Evolutionary conservation across 2,888 invertebrate genomes (phyloP), one percentile per base, ranked within the genome.

Genomic region (Dryobota labecula): DNA sequence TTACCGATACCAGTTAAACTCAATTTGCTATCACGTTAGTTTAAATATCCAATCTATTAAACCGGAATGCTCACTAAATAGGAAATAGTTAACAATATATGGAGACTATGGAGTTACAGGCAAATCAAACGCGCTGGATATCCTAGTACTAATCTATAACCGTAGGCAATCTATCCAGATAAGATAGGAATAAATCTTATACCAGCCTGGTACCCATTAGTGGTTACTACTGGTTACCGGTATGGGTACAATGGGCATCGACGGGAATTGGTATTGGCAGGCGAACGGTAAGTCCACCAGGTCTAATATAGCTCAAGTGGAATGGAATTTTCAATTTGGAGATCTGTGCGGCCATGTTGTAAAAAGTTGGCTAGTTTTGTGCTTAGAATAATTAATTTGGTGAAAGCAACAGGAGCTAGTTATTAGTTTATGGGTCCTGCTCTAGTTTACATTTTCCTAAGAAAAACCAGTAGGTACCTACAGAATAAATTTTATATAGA

Each of bases 181-280:
- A 91, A 90, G 92, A 90, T 89, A 86, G 82, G 85, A 88, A 92
- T 92, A 91, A 92, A 93, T 92, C 90, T 89, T 81, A 80, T 74
- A 56, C 67, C 63, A 76, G 72, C 73, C 73, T 82, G 77, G 73
- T 76, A 78, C 73, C 90, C 90, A 92, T 93, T 93, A 92, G 90
- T 87, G 86, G 87, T 86, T 84, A 83, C 84, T 92, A 90, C 89
- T 86, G 86, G 87, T 85, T 86, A 84, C 86, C 78, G 83, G 85
- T 83, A 83, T 76, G 68, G 80, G 70, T 85, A 89, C 90, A 92
- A 90, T 90, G 84, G 80, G 76, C 76, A 78, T 76, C 78, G 74
- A 79, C 66, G 72, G 72, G 83, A 84, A 88, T 87, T 86, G 86
- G 78, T 83, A 88, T 87, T 84, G 84, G 72, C 74, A 74, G 56